phyloP scores from a whole-genome alignment of 1,140 invertebrate species.

The Drosophila bifasciata region DNA sequence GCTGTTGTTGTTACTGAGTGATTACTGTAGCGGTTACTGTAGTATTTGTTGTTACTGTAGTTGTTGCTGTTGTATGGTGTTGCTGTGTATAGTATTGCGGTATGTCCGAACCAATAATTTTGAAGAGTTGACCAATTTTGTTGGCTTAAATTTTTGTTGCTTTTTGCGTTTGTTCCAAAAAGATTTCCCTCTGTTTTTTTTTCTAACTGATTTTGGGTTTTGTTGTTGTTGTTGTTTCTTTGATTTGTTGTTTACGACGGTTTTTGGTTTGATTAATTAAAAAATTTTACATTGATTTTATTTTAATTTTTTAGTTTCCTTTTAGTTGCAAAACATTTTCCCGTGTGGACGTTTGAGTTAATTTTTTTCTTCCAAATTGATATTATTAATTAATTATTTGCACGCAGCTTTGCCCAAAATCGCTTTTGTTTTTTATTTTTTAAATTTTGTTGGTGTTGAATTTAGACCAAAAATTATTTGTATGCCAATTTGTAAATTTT shows the following conservation, averaged over 20 bases:
- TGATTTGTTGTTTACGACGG: slow-evolving; percentile 38
- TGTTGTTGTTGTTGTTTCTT: slow-evolving; percentile 14
- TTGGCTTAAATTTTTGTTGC: slow-evolving; percentile 78
- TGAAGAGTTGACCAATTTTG: slow-evolving; percentile 81
- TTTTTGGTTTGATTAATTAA: slow-evolving; percentile 32
- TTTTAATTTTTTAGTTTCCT: slow-evolving; percentile 30
- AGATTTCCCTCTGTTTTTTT: slow-evolving; percentile 35
- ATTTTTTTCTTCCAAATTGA: slow-evolving; percentile 30
- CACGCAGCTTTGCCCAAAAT: slow-evolving; percentile 67
- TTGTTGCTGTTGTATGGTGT: slow-evolving; percentile 53
- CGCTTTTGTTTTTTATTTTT: slow-evolving; percentile 48
- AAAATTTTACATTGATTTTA: slow-evolving; percentile 70
- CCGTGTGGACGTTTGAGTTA: slow-evolving; percentile 67
- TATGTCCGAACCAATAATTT: slow-evolving; percentile 84
- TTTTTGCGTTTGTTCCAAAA: slow-evolving; percentile 65
- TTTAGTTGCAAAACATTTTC: slow-evolving; percentile 39
- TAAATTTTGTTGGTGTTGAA: slow-evolving; percentile 29
- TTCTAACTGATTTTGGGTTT: slow-evolving; percentile 54
- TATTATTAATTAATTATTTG: slow-evolving; percentile 31
- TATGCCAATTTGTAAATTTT: slow-evolving; percentile 72
- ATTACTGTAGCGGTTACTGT: slow-evolving; percentile 47
- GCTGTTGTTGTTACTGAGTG: slow-evolving; percentile 44
- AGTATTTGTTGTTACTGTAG: slow-evolving; percentile 25
- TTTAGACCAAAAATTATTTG: slow-evolving; percentile 59
- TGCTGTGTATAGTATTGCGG: slow-evolving; percentile 80